These are phyloP conservation scores for Sturmia bella DNA, from an alignment of 2,888 invertebrate genomes.

Conservation along the genomic window DNA sequence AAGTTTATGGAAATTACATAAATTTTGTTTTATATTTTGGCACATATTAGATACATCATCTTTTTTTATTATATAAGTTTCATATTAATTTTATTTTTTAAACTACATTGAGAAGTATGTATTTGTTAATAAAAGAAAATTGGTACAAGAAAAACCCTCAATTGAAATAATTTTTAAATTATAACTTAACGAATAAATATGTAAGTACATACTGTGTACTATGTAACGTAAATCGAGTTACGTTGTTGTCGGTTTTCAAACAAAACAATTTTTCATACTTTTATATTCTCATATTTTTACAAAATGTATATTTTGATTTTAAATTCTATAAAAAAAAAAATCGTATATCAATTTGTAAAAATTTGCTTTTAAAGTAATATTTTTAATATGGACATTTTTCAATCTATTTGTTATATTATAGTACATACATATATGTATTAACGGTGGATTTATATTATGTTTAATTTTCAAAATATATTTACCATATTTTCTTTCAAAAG, in stretches of 20 bases:
- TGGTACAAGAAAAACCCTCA: constrained; percentile 1
- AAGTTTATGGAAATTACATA: constrained; percentile 64
- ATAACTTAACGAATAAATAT: too few species aligned
- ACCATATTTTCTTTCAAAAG: constrained; percentile 26
- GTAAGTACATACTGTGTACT: too few species aligned
- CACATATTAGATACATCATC: constrained; percentile 65
- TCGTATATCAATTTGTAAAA: constrained; percentile 50
- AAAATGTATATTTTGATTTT: constrained; percentile 46
- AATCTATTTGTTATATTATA: constrained; percentile 24
- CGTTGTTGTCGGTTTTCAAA: constrained; percentile 1
- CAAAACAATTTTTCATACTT: constrained; percentile 16
- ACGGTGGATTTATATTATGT: constrained; percentile 63
- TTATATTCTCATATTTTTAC: constrained; percentile 15
- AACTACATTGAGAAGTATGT: constrained; percentile 68
- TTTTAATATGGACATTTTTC: constrained; percentile 61
- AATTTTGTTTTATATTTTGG: constrained; percentile 53
- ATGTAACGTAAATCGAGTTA: too few species aligned
- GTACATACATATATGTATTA: constrained; percentile 42
- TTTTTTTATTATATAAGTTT: constrained; percentile 26
- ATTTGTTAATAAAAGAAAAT: constrained; percentile 42
- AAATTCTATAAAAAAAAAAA: constrained; percentile 41
- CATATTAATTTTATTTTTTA: constrained; percentile 36
- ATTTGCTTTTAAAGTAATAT: constrained; percentile 39
- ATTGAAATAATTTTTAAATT: constrained; percentile 1
- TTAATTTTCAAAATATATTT: constrained; percentile 38